Evolutionary conservation across 2,888 invertebrate genomes (phyloP), one percentile per base, ranked within the genome.

Genomic region (Phalangium opilio): DNA sequence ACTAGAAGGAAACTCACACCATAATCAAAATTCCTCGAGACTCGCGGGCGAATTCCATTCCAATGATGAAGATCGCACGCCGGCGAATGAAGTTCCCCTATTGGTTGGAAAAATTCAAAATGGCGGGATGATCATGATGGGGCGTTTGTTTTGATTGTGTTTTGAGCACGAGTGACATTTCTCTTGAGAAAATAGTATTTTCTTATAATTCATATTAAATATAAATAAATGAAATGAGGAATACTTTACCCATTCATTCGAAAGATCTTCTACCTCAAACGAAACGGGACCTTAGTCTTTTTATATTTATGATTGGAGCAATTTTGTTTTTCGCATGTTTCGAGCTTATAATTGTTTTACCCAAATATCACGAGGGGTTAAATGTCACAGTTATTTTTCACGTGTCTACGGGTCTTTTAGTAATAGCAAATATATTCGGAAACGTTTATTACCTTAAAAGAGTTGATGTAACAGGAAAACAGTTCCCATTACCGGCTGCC

Each of bases 341-440:
- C 52, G 65, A 65, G 51, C 47, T 63, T 11, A 53, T 60, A 12
- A 59, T 63, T 3, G 59, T 67, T 21, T 49, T 64, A 20, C 64
- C 63, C 2, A 54, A 55, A 17, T 59, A 63, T 27, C 58, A 62
- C 44, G 46, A 42, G 3, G 44, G 42, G 15, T 5, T 55, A 4
- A 41, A 51, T 20, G 32, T 45, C 12, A 21, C 45, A 12, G 52
- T 53, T n/a, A n/a, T 51, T 12, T n/a, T 62, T 11, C 65, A 67
- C 50, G 49, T 64, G n/a, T 14, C 55, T 3, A 36, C 58, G 32
- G 58, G 58, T 3, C 21, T 54, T 3, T 64, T 61, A 44, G 50
- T 67, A 3, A 61, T 65, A 49, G 33, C 61, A 19, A 67, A 67
- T 52, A 55, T 65, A 8, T 56, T 64, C 45, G 58, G 58, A 1